A percentile compares a stretch with the other conserved stretches of the same genome.
Evolutionary conservation across 2,113 vertebrate genomes (phyloP).

Genomic region (Campylorhamphus procurvoides): DNA sequence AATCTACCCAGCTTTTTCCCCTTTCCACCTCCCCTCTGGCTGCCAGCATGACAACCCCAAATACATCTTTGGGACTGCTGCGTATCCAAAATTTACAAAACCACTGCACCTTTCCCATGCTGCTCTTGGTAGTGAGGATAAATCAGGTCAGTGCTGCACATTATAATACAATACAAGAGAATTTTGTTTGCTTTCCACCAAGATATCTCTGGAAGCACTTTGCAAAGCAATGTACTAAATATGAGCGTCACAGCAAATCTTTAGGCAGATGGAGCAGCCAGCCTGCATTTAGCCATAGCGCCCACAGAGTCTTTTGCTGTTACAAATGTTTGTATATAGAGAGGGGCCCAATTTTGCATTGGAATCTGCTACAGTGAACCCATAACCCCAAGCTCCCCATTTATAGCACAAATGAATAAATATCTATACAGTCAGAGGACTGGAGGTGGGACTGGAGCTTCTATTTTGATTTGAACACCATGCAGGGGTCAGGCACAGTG

Average conservation of each 20-base stretch:
- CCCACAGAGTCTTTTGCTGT: slow-evolving; percentile 48
- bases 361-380: slow-evolving; percentile 62
- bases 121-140: not conserved
- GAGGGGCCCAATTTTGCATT: slow-evolving; percentile 38
- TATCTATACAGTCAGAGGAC: slow-evolving; percentile 42
- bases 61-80: not conserved
- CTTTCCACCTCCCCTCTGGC: not conserved
- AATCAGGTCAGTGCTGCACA: not conserved
- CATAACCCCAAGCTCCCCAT: slow-evolving; percentile 38
- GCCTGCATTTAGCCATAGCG: not conserved
- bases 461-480: slow-evolving; percentile 48
- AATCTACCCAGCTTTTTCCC: not conserved
- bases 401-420: slow-evolving; percentile 57
- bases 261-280: slow-evolving; percentile 22
- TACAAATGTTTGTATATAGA: slow-evolving; percentile 68
- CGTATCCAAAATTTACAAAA: not conserved
- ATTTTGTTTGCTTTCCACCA: slow-evolving; percentile 1
- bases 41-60: not conserved
- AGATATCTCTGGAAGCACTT: not conserved
- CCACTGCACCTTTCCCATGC: fast-evolving
- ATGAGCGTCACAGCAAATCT: slow-evolving; percentile 22
- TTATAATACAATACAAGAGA: not conserved
- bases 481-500: slow-evolving; percentile 19
- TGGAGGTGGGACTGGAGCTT: slow-evolving; percentile 53
- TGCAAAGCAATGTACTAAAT: slow-evolving; percentile 19